Evolutionary conservation across 2,113 vertebrate species (phyloP).

Genomic region (Labeo rohita): DNA sequence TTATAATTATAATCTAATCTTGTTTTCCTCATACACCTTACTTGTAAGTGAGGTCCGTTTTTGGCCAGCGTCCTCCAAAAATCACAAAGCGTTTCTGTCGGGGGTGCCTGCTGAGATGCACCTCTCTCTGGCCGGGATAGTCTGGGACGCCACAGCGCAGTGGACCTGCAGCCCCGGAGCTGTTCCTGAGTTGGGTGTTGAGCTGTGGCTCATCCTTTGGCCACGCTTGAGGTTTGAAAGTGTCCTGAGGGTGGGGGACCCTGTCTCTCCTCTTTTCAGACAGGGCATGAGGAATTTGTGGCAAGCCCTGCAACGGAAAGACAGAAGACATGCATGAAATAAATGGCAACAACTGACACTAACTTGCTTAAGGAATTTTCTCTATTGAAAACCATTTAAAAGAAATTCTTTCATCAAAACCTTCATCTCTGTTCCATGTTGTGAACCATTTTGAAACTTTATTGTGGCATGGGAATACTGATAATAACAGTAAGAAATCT

Average conservation of each 20-base stretch:
- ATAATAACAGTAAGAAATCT: too few relatives aligned
- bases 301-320: constrained; percentile 43
- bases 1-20: neutral
- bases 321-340: constrained; percentile 3
- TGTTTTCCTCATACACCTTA: constrained; percentile 66
- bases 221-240: constrained; percentile 54
- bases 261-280: constrained; percentile 64
- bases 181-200: constrained; percentile 21
- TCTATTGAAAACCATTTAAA: neutral
- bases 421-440: too few relatives aligned
- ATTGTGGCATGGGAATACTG: too few relatives aligned
- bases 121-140: constrained; percentile 57
- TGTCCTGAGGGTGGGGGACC: constrained; percentile 58
- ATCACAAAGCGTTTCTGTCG: constrained; percentile 87
- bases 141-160: constrained; percentile 88
- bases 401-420: neutral
- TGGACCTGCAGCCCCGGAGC: constrained; percentile 63
- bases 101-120: constrained; percentile 63
- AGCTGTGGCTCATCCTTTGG: neutral
- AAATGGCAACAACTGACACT: neutral
- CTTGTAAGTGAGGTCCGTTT: constrained; percentile 90
- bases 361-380: neutral
- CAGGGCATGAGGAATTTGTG: constrained; percentile 61
- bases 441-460: too few relatives aligned
- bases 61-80: constrained; percentile 86